Conservation (phyloP, 2,113 vertebrate species). For the Corythornis cristatus region DNA sequence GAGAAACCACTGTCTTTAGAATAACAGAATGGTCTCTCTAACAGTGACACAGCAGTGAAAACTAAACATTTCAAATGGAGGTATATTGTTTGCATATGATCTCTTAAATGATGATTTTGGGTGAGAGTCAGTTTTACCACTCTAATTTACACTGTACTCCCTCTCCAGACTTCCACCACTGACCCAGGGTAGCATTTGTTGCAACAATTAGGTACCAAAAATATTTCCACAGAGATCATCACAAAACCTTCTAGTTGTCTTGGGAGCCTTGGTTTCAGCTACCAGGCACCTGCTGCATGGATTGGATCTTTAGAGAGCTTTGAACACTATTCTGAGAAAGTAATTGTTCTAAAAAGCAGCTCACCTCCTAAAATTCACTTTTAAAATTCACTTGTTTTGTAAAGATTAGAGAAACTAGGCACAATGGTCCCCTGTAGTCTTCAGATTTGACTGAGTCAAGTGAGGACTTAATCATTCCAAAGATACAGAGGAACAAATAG, state of each 20-base stretch:
- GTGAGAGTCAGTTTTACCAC: neutral
- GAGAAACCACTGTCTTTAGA: neutral
- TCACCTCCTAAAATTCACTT: neutral
- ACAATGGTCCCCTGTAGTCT: neutral
- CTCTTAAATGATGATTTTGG: neutral
- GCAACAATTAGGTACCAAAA: neutral
- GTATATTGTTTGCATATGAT: neutral
- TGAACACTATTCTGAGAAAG: neutral
- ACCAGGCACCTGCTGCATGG: neutral
- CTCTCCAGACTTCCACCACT: neutral
- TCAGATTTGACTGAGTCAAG: neutral
- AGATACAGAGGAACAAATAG: neutral
- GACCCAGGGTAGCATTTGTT: neutral
- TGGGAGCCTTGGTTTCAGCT: neutral
- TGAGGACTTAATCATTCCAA: neutral
- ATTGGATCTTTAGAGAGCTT: neutral
- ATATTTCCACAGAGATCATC: neutral
- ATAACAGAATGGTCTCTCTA: neutral
- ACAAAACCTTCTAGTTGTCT: neutral
- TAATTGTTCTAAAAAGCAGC: neutral
- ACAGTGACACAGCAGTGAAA: neutral
- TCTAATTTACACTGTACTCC: neutral
- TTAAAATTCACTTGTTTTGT: neutral
- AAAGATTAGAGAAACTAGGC: neutral
- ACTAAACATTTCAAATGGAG: neutral